These are phyloP conservation scores for Xenopus borealis DNA, from an alignment of 2,113 vertebrate genomes.

Conservation along the genomic window DNA sequence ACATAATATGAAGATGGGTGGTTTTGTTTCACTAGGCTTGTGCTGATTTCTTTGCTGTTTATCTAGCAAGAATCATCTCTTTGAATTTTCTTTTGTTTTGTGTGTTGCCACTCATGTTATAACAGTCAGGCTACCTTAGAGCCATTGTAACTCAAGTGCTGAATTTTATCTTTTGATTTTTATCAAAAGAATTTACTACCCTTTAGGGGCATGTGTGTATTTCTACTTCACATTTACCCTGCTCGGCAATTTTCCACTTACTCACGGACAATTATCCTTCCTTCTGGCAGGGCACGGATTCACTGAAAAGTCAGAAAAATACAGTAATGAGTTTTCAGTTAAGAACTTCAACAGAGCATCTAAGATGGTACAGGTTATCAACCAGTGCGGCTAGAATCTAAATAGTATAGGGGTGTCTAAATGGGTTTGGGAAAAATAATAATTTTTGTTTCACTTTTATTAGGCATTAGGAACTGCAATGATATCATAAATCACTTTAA, in stretches of 20 bases:
- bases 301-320: conserved; percentile 13
- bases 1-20: conserved; percentile 4
- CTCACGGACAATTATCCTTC: conserved; percentile 32
- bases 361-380: not conserved
- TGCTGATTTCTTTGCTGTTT: not conserved
- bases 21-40: not conserved
- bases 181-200: conserved; percentile 7
- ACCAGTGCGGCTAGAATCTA: not conserved
- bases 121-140: not conserved
- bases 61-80: not conserved
- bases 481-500: too few species aligned
- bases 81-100: not conserved
- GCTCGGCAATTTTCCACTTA: conserved; percentile 27
- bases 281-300: conserved; percentile 8
- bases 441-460: too few species aligned
- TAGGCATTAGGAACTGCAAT: too few species aligned
- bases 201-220: conserved; percentile 11
- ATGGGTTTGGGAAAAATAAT: not conserved
- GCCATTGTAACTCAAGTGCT: not conserved
- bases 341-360: not conserved
- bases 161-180: conserved; percentile 5
- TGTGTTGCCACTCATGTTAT: not conserved
- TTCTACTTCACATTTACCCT: conserved; percentile 17
- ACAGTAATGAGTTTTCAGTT: conserved; percentile 15
- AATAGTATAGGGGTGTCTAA: not conserved